Conservation (phyloP, 1,140 invertebrate species). For the Pogonognathellus flavescens region DNA sequence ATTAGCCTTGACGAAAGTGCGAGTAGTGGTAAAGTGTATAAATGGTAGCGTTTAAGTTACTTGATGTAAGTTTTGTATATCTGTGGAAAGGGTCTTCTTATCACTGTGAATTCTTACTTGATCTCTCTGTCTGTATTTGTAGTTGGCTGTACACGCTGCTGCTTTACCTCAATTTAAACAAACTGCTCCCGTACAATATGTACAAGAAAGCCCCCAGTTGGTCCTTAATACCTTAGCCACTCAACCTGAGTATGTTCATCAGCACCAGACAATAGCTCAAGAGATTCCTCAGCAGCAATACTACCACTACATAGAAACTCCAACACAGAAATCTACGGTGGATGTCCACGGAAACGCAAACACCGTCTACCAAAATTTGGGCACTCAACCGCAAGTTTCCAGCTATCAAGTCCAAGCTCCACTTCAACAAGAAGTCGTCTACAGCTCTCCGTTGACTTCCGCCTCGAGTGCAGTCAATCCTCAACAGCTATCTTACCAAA, state of each 20-base stretch:
- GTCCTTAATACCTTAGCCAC: constrained; percentile 21
- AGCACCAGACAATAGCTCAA: constrained; percentile 49
- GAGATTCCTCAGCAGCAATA: constrained; percentile 57
- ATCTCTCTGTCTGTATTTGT: constrained; percentile 47
- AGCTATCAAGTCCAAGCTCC: constrained; percentile 44
- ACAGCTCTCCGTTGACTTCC: constrained; percentile 18
- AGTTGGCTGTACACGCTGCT: constrained; percentile 39
- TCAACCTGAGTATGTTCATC: constrained; percentile 29
- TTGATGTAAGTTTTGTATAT: background rate
- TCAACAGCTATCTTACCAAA: constrained; percentile 19
- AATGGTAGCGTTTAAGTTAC: too few relatives aligned
- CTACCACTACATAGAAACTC: constrained; percentile 41
- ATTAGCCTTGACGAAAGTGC: background rate
- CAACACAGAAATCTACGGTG: background rate
- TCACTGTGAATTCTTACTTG: constrained; percentile 34
- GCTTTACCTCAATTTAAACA: constrained; percentile 46
- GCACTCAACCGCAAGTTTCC: constrained; percentile 17
- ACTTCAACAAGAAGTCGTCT: constrained; percentile 40
- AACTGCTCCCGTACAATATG: constrained; percentile 44
- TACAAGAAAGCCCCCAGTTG: constrained; percentile 52
- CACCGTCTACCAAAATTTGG: constrained; percentile 9
- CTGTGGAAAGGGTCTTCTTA: constrained; percentile 12
- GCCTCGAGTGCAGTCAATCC: background rate
- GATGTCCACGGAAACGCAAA: constrained; percentile 6
- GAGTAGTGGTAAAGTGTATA: too few relatives aligned